phyloP scores from a whole-genome alignment of 64 coral and sea anemone species.

The Montipora foliosa region DNA sequence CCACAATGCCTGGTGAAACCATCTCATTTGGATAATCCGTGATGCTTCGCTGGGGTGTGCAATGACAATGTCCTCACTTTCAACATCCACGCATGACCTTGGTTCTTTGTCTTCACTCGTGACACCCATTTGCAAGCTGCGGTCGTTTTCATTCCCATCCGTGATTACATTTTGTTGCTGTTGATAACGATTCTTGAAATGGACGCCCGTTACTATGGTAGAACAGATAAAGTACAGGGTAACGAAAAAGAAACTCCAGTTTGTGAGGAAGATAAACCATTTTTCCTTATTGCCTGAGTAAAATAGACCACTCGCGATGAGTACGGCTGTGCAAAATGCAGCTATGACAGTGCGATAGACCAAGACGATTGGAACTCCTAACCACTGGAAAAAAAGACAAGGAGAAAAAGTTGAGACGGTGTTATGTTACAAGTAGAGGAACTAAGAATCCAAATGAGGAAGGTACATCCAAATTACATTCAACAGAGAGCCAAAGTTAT shows the following conservation, averaged over 20 bases:
- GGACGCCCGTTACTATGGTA: slow-evolving; percentile 3
- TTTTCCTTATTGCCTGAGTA: neutral
- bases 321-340: slow-evolving; percentile 34
- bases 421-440: neutral
- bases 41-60: neutral
- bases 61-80: neutral
- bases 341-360: slow-evolving; percentile 52
- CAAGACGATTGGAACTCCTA: neutral
- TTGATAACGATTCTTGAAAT: slow-evolving; percentile 24
- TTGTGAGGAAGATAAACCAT: slow-evolving; percentile 73
- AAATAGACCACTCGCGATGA: slow-evolving; percentile 62
- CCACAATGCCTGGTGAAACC: slow-evolving; percentile 49
- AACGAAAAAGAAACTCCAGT: slow-evolving; percentile 42
- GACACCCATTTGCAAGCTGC: neutral
- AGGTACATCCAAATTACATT: no score
- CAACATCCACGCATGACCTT: neutral
- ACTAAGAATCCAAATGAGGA: no score
- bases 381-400: slow-evolving; percentile 19
- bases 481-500: no score
- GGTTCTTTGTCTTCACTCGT: neutral
- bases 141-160: neutral
- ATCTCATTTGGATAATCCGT: neutral
- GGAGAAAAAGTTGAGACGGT: neutral
- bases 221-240: slow-evolving; percentile 49
- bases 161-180: neutral